These are phyloP conservation scores for Nasonia longicornis DNA, from an alignment of 1,140 invertebrate species.

Conservation along the genomic window DNA sequence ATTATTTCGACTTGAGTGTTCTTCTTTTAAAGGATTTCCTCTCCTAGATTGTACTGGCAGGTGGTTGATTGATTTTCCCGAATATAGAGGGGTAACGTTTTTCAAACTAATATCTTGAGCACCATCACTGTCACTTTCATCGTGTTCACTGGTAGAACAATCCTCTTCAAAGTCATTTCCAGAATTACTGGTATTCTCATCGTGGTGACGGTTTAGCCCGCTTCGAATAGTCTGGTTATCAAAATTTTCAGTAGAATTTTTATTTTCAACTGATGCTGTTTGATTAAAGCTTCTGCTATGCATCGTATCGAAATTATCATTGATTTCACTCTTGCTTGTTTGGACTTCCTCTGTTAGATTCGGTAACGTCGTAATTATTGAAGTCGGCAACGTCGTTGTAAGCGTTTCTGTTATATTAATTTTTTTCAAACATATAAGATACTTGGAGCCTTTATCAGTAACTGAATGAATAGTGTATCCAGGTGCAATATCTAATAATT, in stretches of 20 bases:
- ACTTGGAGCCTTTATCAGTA: constrained; percentile 47
- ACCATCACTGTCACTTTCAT: no score
- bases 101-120: neutral
- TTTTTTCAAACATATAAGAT: constrained; percentile 52
- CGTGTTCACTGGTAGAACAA: no score
- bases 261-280: neutral
- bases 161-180: no score
- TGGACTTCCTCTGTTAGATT: neutral
- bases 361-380: neutral
- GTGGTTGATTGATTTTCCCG: neutral
- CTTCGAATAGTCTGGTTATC: neutral
- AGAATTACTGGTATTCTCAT: no score
- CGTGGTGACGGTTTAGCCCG: no score
- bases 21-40: neutral
- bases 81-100: neutral
- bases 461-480: constrained; percentile 49
- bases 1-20: no score
- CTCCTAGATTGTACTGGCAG: neutral
- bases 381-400: neutral
- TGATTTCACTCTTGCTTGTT: neutral
- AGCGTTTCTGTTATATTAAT: constrained; percentile 29
- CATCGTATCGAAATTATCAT: neutral
- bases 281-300: no score
- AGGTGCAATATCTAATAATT: constrained; percentile 42
- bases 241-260: neutral